Base-by-base conservation (phyloP, 2,797 vertebrate species). In the Emys orbicularis region DNA sequence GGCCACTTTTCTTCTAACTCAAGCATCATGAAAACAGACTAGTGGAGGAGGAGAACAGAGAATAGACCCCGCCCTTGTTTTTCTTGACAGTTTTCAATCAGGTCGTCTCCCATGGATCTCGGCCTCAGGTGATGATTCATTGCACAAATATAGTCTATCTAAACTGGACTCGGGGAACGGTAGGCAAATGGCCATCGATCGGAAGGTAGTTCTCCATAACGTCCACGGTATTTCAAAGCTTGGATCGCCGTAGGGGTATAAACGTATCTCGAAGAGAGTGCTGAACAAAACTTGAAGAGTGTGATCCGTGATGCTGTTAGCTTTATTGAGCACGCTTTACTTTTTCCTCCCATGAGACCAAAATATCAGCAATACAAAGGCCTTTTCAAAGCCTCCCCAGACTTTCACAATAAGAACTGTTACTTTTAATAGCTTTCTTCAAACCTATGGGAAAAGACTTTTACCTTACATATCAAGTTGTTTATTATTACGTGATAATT, bases 201-300 rank as follows among this genome's bases (percentile, higher is more conserved):
- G 7, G 16, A 34, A n/a, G 3, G 27, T 65, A 4, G 4, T 65
- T 18, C 7, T 4, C 16, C 3, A 34, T 61, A 37, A 37, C 1
- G 34, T 37, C 18, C n/a, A 68, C 4, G 34, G 18, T n/a, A 41
- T 72, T 72, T 41, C 65, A 72, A 72, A 41, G 65, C 65, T 72
- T 72, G 19, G 10, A 21, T 37, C n/a, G 9, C 19, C 5, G 1
- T 72, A 23, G 19, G 19, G 18, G 19, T 68, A 18, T 68, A 68
- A 68, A 19, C 1, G 18, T 6, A 10, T 72, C 8, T 72, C 3
- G 13, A 34, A 34, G 59, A 61, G 31, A 16, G 27, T 61, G 15
- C 59, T 72, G n/a, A n/a, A 65, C 4, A 57, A 31, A 59, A 19
- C 16, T 18, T n/a, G 16, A 23, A 41, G n/a, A 37, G 23, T 21